A percentile compares a stretch with the other conserved stretches of the same genome.
Evolutionary conservation across 2,888 invertebrate species (phyloP).

Genomic region (Neoascia interrupta): DNA sequence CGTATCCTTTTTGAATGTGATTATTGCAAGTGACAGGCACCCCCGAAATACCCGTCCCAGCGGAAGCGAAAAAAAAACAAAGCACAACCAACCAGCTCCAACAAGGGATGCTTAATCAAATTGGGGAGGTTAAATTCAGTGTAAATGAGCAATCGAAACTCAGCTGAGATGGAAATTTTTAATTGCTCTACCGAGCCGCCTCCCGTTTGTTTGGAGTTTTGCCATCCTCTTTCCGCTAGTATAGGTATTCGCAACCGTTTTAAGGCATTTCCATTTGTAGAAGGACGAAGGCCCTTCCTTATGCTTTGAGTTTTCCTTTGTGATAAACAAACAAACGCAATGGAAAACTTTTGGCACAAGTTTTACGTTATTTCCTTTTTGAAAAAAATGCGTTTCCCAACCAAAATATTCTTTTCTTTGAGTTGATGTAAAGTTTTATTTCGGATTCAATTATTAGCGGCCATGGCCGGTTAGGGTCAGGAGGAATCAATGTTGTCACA

Average conservation of each 20-base stretch:
- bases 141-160: slow-evolving; percentile 65
- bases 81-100: not conserved
- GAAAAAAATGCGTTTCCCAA: slow-evolving; percentile 16
- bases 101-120: slow-evolving; percentile 17
- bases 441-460: slow-evolving; percentile 47
- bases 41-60: not conserved
- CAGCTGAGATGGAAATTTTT: slow-evolving; percentile 62
- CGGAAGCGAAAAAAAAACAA: slow-evolving; percentile 2
- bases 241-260: slow-evolving; percentile 3
- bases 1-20: slow-evolving; percentile 41
- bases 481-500: slow-evolving; percentile 35
- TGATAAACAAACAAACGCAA: slow-evolving; percentile 29
- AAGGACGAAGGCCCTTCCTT: slow-evolving; percentile 1
- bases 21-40: slow-evolving; percentile 58
- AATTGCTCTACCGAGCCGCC: slow-evolving; percentile 49
- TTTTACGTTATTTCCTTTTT: slow-evolving; percentile 24
- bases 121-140: slow-evolving; percentile 58
- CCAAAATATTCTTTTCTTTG: slow-evolving; percentile 7
- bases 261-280: slow-evolving; percentile 24
- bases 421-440: slow-evolving; percentile 44
- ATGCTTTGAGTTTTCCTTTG: slow-evolving; percentile 35
- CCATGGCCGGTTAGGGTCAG: slow-evolving; percentile 27
- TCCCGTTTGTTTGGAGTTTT: slow-evolving; percentile 3
- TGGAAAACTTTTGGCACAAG: slow-evolving; percentile 24
- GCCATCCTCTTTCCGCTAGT: not conserved